A percentile compares a stretch with the other conserved stretches of the same genome.
These are phyloP conservation scores for Papilio xuthus DNA, from an alignment of 1,140 invertebrate species.

Conservation along the genomic window DNA sequence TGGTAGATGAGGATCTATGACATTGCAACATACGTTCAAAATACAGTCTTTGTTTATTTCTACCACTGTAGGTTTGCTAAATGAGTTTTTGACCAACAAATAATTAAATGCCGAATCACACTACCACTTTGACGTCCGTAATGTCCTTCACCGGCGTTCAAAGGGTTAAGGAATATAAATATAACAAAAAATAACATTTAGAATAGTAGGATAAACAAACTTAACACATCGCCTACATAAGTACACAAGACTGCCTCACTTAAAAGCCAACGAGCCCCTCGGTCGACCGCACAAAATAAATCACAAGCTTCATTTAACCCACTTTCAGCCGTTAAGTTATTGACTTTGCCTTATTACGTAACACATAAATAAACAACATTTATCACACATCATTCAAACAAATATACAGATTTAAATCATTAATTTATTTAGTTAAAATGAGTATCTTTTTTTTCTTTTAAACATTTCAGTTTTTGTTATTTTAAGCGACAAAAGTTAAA, in stretches of 20 bases:
- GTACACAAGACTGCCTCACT: slow-evolving; percentile 19
- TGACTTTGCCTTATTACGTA: not conserved
- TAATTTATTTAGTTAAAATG: not conserved
- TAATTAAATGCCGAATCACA: too few species aligned
- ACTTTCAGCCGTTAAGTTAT: slow-evolving; percentile 22
- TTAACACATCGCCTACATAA: slow-evolving; percentile 9
- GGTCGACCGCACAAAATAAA: slow-evolving; percentile 10
- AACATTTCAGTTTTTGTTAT: not conserved
- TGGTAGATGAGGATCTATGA: not conserved
- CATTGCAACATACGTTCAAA: not conserved
- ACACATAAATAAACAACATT: slow-evolving; percentile 11
- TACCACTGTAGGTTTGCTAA: too few species aligned
- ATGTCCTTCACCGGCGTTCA: too few species aligned
- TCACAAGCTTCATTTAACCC: slow-evolving; percentile 26
- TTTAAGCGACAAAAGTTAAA: not conserved
- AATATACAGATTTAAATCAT: not conserved
- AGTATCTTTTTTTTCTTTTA: not conserved
- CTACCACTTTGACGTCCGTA: too few species aligned
- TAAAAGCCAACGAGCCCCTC: slow-evolving; percentile 17
- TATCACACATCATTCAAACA: not conserved
- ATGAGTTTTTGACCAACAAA: too few species aligned
- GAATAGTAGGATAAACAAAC: not conserved
- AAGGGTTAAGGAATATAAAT: too few species aligned
- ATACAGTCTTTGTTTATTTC: not conserved
- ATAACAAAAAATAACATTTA: not conserved